Percentiles rank a stretch among this genome's conserved stretches.
phyloP scores from a whole-genome alignment of 2,113 vertebrate genomes.

The Paracanthobrama guichenoti region DNA sequence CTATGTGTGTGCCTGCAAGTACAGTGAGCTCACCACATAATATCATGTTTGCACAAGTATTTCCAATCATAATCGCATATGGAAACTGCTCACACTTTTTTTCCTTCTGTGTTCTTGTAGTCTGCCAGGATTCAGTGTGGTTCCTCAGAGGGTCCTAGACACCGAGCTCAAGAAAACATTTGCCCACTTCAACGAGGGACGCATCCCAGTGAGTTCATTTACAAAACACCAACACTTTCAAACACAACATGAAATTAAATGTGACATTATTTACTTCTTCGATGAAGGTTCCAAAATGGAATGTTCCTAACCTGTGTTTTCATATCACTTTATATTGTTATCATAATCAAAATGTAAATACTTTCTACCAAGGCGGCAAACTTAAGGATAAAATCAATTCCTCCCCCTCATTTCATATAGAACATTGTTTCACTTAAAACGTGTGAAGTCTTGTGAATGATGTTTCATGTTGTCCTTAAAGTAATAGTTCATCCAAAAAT shows the following conservation, averaged over 20 bases:
- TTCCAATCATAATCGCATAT: neutral
- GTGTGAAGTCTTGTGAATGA: neutral
- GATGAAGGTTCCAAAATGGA: neutral
- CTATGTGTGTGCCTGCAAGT: neutral
- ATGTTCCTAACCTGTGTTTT: neutral
- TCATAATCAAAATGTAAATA: neutral
- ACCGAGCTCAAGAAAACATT: conserved; percentile 88
- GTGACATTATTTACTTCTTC: neutral
- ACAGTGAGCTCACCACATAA: conserved; percentile 29
- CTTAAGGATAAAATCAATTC: neutral
- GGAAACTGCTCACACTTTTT: neutral
- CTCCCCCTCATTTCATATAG: neutral
- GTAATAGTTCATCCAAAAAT: neutral
- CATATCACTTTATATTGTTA: neutral
- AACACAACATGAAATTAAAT: neutral
- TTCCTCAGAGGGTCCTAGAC: conserved; percentile 87
- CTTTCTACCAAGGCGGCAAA: neutral
- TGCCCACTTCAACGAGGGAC: conserved; percentile 87
- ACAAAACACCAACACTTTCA: neutral
- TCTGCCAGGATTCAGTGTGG: conserved; percentile 84
- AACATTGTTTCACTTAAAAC: neutral
- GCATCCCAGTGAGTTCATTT: conserved; percentile 85
- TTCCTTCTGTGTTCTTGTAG: conserved; percentile 65
- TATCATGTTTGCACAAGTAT: conserved; percentile 11
- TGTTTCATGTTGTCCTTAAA: neutral